phyloP scores from a whole-genome alignment of 1,140 invertebrate species.

The Heliconius eleuchia region DNA sequence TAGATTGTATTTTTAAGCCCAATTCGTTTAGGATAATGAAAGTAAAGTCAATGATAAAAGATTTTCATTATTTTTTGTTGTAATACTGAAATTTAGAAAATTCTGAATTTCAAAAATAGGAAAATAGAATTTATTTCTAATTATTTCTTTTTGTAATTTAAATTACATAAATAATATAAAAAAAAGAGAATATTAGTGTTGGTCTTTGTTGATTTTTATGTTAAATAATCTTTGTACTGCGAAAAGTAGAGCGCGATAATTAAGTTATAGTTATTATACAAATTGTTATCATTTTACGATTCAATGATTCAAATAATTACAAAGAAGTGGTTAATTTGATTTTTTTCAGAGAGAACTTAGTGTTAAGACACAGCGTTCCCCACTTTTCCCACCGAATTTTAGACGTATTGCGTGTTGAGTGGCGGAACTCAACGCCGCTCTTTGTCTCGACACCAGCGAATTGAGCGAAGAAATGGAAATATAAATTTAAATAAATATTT shows the following conservation, averaged over 20 bases:
- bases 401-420: no score
- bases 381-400: no score
- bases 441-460: no score
- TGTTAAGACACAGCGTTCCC: no score
- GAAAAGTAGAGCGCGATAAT: slow-evolving; percentile 8
- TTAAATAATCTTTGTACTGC: background rate
- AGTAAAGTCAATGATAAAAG: background rate
- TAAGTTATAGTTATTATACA: slow-evolving; percentile 6
- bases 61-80: no score
- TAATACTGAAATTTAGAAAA: no score
- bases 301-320: background rate
- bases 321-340: background rate
- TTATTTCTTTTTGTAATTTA: background rate
- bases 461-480: no score
- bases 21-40: background rate
- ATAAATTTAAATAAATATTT: no score
- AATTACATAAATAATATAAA: background rate
- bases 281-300: background rate
- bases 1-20: background rate
- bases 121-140: no score
- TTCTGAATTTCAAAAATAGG: background rate
- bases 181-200: background rate
- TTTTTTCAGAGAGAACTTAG: background rate
- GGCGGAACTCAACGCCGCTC: no score
- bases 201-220: background rate